phyloP scores from a whole-genome alignment of 2,797 vertebrate species.

The Acanthurus tractus region DNA sequence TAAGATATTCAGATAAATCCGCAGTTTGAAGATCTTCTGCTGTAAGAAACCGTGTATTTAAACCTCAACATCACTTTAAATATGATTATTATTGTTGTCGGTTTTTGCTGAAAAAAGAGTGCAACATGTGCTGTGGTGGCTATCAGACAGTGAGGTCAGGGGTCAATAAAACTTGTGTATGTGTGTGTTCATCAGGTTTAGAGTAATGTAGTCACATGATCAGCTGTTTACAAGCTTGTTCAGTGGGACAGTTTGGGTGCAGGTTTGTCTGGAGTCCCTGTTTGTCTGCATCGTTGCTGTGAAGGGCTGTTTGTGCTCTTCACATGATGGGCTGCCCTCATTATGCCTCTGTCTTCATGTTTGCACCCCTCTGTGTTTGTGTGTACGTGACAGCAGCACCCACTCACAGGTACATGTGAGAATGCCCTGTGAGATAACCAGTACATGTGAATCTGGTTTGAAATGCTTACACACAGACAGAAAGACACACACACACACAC shows the following conservation, averaged over 20 bases:
- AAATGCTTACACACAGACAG: slow-evolving; percentile 22
- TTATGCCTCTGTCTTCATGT: slow-evolving; percentile 23
- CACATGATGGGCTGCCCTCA: slow-evolving; percentile 13
- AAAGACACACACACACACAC: slow-evolving; percentile 20
- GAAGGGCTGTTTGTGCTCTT: slow-evolving; percentile 48
- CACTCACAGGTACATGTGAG: slow-evolving; percentile 71
- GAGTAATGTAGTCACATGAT: not conserved
- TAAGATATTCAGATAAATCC: no score
- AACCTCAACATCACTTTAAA: not conserved
- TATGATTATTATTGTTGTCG: not conserved
- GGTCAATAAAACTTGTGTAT: not conserved
- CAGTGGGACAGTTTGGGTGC: not conserved
- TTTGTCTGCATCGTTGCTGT: not conserved
- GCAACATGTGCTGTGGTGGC: not conserved
- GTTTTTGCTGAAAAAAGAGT: not conserved
- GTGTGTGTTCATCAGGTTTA: not conserved
- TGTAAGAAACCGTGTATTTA: not conserved
- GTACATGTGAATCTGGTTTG: slow-evolving; percentile 71
- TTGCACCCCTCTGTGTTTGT: slow-evolving; percentile 10
- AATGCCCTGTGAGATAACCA: slow-evolving; percentile 66
- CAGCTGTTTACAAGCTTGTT: not conserved
- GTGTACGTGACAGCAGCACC: slow-evolving; percentile 59
- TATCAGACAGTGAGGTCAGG: slow-evolving; percentile 9
- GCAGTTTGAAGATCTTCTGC: no score
- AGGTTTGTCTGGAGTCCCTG: not conserved